Evolutionary conservation across 2,797 vertebrate genomes (phyloP), one percentile per base, ranked within the genome.

Genomic region (Intellagama lesueurii): DNA sequence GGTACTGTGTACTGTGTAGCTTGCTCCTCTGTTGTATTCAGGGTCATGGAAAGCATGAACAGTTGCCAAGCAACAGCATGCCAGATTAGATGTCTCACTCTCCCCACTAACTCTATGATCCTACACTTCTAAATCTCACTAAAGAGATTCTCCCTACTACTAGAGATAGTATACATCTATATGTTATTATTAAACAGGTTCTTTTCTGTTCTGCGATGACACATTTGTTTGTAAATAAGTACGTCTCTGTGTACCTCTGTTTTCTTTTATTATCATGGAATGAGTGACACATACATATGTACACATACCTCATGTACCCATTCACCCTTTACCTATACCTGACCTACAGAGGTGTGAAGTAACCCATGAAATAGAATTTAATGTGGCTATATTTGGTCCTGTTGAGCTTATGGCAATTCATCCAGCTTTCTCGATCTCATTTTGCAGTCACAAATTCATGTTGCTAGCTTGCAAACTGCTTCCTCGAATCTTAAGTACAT

Each of bases 11-110:
- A 12, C 72, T 72, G 78, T 16, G 19, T 24, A 82, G 79, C 26
- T 73, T 64, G 47, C 11, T n/a, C 32, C 32, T 30, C 32, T 28
- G 32, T 24, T 12, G 7, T 40, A 68, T 77, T 24, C 24, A 84
- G 28, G 83, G 49, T n/a, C 70, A 56, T 49, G 56, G n/a, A 52
- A 28, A 76, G 56, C 52, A 85, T 86, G 44, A 28, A 76, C 40
- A 28, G 84, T 82, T 90, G 79, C 85, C 56, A 86, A 82, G 26
- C 32, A 82, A 77, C 32, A 44, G 22, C 12, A 64, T 82, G 7
- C 79, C 60, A 81, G 1, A 78, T 86, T 66, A 60, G 35, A 72
- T 44, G 64, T 88, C 19, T 17, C 26, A 44, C 9, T 19, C 22
- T 52, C 60, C 19, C n/a, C 22, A 49, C 17, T 12, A 81, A 22